phyloP scores from a whole-genome alignment of 2,888 invertebrate genomes.

The Andrena haemorrhoa region DNA sequence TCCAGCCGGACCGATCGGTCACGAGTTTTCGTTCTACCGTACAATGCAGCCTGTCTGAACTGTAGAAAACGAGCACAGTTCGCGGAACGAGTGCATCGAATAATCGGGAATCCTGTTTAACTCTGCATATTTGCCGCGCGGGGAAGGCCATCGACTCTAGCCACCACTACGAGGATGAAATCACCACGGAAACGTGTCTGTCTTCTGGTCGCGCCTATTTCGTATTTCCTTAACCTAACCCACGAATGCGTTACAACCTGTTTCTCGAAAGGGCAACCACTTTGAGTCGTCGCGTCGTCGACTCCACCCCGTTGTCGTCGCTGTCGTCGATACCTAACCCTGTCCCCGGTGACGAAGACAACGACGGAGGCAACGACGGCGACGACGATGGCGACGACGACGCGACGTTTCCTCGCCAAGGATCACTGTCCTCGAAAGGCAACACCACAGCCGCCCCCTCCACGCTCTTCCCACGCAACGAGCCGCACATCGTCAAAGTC shows the following conservation, averaged over 20 bases:
- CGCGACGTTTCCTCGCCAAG: slow-evolving; percentile 30
- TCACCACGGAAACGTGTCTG: not conserved
- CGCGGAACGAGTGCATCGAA: not conserved
- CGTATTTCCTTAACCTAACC: slow-evolving; percentile 29
- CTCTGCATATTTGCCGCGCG: not conserved
- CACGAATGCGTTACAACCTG: slow-evolving; percentile 49
- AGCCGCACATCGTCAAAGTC: slow-evolving; percentile 56
- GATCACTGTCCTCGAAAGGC: slow-evolving; percentile 61
- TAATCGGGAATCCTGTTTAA: slow-evolving; percentile 3
- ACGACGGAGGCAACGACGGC: not conserved
- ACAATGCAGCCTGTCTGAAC: not conserved
- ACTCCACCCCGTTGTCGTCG: slow-evolving; percentile 37
- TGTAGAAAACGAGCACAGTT: not conserved
- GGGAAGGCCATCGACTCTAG: not conserved
- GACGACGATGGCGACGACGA: slow-evolving; percentile 4
- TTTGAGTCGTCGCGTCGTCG: slow-evolving; percentile 33
- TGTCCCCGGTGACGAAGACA: not conserved
- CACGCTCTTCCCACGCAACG: slow-evolving; percentile 68
- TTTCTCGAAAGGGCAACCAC: slow-evolving; percentile 55
- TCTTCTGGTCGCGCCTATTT: slow-evolving; percentile 25
- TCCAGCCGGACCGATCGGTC: slow-evolving; percentile 81
- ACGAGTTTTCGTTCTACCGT: slow-evolving; percentile 72
- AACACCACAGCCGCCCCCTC: slow-evolving; percentile 41
- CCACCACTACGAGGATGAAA: too few relatives aligned
- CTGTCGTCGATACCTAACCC: slow-evolving; percentile 1